These are phyloP conservation scores for Mustelus asterias DNA, from an alignment of 2,113 vertebrate genomes.

Conservation along the genomic window DNA sequence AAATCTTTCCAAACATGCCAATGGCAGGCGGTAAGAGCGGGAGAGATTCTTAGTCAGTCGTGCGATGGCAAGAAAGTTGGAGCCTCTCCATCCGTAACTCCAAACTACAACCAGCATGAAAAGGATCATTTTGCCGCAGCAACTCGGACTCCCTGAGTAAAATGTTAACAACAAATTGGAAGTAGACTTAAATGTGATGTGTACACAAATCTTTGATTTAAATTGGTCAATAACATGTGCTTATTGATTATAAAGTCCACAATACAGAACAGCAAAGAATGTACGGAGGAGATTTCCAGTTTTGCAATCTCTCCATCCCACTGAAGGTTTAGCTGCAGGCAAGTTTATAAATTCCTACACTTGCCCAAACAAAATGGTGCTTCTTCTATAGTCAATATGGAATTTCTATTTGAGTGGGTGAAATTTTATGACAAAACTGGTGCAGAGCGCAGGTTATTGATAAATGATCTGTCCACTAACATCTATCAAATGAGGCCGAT, in stretches of 20 bases:
- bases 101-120: neutral
- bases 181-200: neutral
- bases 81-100: neutral
- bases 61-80: neutral
- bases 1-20: too few species aligned
- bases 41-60: neutral
- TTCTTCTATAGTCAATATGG: neutral
- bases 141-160: neutral
- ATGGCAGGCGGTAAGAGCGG: too few species aligned
- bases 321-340: neutral
- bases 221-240: neutral
- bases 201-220: neutral
- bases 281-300: neutral
- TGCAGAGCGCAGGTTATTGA: neutral
- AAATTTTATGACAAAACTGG: constrained; percentile 1
- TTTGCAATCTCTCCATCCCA: neutral
- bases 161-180: neutral
- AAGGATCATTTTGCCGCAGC: neutral
- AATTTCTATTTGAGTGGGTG: constrained; percentile 25
- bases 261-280: neutral
- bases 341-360: neutral
- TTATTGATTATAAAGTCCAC: neutral
- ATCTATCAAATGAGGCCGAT: constrained; percentile 30
- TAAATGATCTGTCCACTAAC: constrained; percentile 16
- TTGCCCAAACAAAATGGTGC: neutral